A percentile compares a stretch with the other conserved stretches of the same genome.
phyloP scores from a whole-genome alignment of 2,113 vertebrate species.

The Mustela lutreola region DNA sequence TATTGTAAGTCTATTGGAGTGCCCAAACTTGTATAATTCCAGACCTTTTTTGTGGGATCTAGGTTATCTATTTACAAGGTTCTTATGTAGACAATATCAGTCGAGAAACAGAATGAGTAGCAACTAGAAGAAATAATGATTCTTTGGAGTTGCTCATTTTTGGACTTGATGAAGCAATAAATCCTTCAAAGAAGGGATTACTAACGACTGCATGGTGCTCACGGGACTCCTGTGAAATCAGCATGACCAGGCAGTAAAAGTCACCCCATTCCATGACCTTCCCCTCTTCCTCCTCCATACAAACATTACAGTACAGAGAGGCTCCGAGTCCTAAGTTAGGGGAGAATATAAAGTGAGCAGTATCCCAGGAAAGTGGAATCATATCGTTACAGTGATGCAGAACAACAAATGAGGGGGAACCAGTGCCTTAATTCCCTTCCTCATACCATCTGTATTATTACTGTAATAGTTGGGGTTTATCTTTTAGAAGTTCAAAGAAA shows the following conservation, averaged over 20 bases:
- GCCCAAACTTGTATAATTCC: background rate
- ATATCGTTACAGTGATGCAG: too few relatives aligned
- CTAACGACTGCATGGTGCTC: background rate
- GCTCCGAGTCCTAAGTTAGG: background rate
- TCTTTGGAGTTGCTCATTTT: background rate
- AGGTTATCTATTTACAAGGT: background rate
- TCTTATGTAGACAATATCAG: background rate
- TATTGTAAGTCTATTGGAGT: background rate
- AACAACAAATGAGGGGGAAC: background rate
- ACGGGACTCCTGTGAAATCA: background rate
- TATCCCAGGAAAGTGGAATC: background rate
- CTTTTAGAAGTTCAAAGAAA: background rate
- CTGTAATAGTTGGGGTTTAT: background rate
- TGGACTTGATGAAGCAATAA: background rate
- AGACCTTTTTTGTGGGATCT: background rate
- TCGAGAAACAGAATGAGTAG: background rate
- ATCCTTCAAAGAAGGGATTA: background rate
- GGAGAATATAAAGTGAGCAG: background rate
- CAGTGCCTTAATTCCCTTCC: background rate
- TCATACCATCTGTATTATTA: background rate
- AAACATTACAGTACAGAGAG: background rate
- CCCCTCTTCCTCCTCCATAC: background rate
- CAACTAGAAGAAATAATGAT: background rate
- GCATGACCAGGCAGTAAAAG: rapidly evolving
- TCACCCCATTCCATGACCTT: background rate